Evolutionary conservation across 2,888 invertebrate genomes (phyloP).

Genomic region (Acanthosoma haemorrhoidale): DNA sequence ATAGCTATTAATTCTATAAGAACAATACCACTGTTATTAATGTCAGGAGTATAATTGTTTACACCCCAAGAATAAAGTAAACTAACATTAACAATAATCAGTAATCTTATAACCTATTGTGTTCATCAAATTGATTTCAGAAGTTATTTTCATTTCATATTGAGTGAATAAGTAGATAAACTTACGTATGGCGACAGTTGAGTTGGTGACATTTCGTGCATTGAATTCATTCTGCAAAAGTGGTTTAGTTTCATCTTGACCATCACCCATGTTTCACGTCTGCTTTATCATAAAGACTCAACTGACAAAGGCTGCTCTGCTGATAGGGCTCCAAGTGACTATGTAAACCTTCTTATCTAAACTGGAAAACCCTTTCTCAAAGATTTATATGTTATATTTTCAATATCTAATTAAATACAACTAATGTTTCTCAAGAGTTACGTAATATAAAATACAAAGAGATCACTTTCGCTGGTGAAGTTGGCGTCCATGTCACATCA

Average conservation of each 20-base stretch:
- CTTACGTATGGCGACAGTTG: constrained; percentile 17
- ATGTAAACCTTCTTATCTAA: too few species aligned
- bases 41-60: too few species aligned
- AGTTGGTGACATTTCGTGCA: constrained; percentile 21
- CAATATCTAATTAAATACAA: constrained; percentile 4
- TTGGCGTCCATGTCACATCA: constrained; percentile 26
- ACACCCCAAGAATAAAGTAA: too few species aligned
- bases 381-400: neutral
- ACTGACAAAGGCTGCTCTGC: neutral
- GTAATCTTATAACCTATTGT: too few species aligned
- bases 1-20: too few species aligned
- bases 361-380: neutral
- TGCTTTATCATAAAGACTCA: constrained; percentile 26
- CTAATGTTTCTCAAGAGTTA: constrained; percentile 9
- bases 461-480: constrained; percentile 1
- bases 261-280: constrained; percentile 55
- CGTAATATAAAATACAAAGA: constrained; percentile 11
- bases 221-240: constrained; percentile 50
- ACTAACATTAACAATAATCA: too few species aligned
- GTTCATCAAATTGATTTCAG: too few species aligned
- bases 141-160: too few species aligned
- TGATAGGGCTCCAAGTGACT: neutral
- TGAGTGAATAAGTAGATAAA: neutral
- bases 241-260: constrained; percentile 59
- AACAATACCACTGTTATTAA: too few species aligned